phyloP scores from a whole-genome alignment of 2,888 invertebrate species.

The Acheta domesticus region DNA sequence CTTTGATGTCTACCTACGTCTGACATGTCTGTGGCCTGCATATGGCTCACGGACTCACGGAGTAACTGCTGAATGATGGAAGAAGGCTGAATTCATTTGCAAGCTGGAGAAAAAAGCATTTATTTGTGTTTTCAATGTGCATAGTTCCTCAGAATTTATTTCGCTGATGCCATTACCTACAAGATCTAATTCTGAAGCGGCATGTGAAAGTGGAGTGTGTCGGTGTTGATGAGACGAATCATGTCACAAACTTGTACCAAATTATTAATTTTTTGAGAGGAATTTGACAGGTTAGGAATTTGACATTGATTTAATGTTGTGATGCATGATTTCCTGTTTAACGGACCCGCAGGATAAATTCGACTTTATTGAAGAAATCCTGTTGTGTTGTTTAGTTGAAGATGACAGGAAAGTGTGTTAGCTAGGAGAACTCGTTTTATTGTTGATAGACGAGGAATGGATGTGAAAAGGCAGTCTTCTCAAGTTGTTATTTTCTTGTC shows the following conservation, averaged over 20 bases:
- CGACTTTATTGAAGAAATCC: neutral
- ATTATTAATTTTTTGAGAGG: neutral
- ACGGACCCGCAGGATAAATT: no score
- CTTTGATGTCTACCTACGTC: no score
- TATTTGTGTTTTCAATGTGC: neutral
- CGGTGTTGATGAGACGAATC: constrained; percentile 18
- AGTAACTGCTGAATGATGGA: no score
- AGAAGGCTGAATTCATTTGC: no score
- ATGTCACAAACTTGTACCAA: neutral
- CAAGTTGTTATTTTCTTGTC: no score
- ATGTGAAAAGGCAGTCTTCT: no score
- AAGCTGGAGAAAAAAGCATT: no score
- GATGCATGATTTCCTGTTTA: no score
- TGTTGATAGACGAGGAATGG: no score
- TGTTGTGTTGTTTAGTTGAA: neutral
- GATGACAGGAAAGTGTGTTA: constrained; percentile 18
- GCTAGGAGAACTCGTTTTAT: neutral
- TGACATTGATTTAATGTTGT: neutral
- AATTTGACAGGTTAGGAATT: neutral
- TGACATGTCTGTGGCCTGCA: no score
- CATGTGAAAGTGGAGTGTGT: neutral
- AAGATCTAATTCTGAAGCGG: neutral
- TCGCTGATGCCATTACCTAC: neutral
- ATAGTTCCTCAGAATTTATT: neutral
- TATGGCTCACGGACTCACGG: no score